These are phyloP conservation scores for Eleginops maclovinus DNA, from an alignment of 2,113 vertebrate species.

Conservation along the genomic window DNA sequence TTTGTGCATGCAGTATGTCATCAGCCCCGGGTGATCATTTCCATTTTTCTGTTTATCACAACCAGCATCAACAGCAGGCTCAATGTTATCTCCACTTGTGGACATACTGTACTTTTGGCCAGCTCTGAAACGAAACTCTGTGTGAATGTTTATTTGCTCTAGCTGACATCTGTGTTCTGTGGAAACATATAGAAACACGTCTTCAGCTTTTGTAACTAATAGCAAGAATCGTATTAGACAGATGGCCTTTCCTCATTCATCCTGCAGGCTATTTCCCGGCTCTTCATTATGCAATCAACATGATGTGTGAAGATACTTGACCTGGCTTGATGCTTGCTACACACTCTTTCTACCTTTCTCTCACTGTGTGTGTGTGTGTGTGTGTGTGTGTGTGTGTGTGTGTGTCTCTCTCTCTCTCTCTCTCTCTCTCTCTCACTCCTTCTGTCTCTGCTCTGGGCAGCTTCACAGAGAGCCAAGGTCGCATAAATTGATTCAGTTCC, in stretches of 20 bases:
- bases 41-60: conserved; percentile 1
- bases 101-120: background rate
- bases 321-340: conserved; percentile 58
- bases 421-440: background rate
- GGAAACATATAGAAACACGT: conserved; percentile 14
- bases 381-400: conserved; percentile 23
- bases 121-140: background rate
- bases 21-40: conserved; percentile 3
- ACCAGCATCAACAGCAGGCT: background rate
- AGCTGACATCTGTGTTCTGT: background rate
- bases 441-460: conserved; percentile 38
- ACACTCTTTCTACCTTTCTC: background rate
- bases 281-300: conserved; percentile 69
- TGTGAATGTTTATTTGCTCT: conserved; percentile 7
- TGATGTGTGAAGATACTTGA: conserved; percentile 66
- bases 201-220: conserved; percentile 19
- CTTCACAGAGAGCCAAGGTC: conserved; percentile 66
- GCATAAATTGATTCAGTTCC: conserved; percentile 71
- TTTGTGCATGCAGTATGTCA: background rate
- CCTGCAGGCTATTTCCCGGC: conserved; percentile 51
- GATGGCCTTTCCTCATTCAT: conserved; percentile 60
- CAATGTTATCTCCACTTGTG: background rate
- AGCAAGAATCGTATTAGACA: conserved; percentile 54
- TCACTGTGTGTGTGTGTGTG: background rate
- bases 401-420: background rate